Evolutionary conservation across 1,140 invertebrate genomes (phyloP).

Genomic region (Diabrotica undecimpunctata): DNA sequence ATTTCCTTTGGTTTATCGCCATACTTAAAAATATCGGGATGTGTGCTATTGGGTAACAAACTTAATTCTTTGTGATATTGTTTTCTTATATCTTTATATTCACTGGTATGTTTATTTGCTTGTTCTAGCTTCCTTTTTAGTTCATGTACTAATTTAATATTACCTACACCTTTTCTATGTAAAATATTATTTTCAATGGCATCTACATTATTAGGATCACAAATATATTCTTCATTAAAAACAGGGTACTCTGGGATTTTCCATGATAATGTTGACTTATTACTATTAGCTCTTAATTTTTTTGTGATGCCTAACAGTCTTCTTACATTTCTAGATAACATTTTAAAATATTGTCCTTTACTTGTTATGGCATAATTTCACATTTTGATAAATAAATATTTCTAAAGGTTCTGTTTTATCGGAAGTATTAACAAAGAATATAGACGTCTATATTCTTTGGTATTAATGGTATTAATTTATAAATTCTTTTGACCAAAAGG

Average conservation of each 20-base stretch:
- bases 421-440: too few relatives aligned
- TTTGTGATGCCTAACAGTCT: not conserved
- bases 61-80: slow-evolving; percentile 57
- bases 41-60: slow-evolving; percentile 73
- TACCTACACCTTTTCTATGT: slow-evolving; percentile 63
- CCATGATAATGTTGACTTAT: slow-evolving; percentile 1
- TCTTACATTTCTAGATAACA: not conserved
- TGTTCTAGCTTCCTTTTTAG: slow-evolving; percentile 45
- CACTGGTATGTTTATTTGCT: slow-evolving; percentile 28
- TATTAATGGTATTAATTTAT: too few relatives aligned
- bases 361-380: too few relatives aligned
- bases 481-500: too few relatives aligned
- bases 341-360: not conserved
- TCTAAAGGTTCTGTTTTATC: too few relatives aligned
- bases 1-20: slow-evolving; percentile 58
- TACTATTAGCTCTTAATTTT: not conserved
- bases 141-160: slow-evolving; percentile 63
- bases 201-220: slow-evolving; percentile 2
- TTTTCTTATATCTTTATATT: slow-evolving; percentile 40
- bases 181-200: slow-evolving; percentile 58
- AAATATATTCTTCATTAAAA: slow-evolving; percentile 8
- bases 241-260: not conserved
- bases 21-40: slow-evolving; percentile 60
- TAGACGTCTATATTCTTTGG: too few relatives aligned
- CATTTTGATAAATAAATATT: too few relatives aligned